Conservation (phyloP, 2,888 invertebrate genomes). For the Ditylenchus weischeri region DNA sequence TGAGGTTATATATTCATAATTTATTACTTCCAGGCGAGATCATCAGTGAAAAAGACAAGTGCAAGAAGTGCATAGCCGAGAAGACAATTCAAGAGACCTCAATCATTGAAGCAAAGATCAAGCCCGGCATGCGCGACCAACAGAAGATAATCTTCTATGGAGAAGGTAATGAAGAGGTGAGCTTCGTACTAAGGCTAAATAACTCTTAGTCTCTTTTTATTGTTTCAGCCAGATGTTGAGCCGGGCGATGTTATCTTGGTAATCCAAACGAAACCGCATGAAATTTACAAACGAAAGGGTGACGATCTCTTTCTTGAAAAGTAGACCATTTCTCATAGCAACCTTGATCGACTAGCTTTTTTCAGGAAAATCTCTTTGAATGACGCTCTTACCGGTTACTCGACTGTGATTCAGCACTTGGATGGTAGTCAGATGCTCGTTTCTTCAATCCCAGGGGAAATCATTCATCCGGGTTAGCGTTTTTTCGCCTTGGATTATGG, state of each 20-base stretch:
- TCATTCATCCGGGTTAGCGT: slow-evolving; percentile 75
- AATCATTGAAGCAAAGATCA: slow-evolving; percentile 77
- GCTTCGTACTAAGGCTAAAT: neutral
- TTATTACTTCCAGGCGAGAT: slow-evolving; percentile 17
- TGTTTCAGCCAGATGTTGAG: slow-evolving; percentile 72
- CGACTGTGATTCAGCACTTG: slow-evolving; percentile 78
- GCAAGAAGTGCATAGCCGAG: slow-evolving; percentile 77
- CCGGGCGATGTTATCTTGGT: slow-evolving; percentile 86
- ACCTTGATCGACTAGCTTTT: neutral
- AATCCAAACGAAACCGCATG: slow-evolving; percentile 76
- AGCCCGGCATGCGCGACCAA: slow-evolving; percentile 82
- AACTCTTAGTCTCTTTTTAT: neutral
- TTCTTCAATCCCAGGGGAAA: slow-evolving; percentile 74
- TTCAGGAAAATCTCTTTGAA: slow-evolving; percentile 68
- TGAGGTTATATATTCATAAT: slow-evolving; percentile 12
- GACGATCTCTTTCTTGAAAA: slow-evolving; percentile 66
- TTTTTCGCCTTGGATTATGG: neutral
- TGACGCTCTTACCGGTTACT: slow-evolving; percentile 86
- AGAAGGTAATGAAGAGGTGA: slow-evolving; percentile 79
- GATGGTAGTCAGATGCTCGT: slow-evolving; percentile 81
- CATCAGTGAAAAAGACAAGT: slow-evolving; percentile 74
- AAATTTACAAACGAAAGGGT: slow-evolving; percentile 75
- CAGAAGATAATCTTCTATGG: slow-evolving; percentile 78
- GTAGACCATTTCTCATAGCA: slow-evolving; percentile 18
- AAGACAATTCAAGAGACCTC: slow-evolving; percentile 79